A percentile compares a stretch with the other conserved stretches of the same genome.
Evolutionary conservation across 2,113 vertebrate genomes (phyloP).

Genomic region (Papio anubis): DNA sequence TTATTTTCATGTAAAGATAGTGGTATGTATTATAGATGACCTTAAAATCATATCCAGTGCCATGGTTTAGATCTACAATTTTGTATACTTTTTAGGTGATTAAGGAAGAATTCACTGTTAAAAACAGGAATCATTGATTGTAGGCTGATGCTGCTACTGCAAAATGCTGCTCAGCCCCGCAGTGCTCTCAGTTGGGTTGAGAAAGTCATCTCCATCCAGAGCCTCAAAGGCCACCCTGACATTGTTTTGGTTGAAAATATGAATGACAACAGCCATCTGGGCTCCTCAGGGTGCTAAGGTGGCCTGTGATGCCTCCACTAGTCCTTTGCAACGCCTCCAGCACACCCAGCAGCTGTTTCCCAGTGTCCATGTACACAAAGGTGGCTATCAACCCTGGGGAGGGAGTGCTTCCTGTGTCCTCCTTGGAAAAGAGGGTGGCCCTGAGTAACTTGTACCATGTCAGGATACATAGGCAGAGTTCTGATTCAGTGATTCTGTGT

Average conservation of each 20-base stretch:
- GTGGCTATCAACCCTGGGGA: no score
- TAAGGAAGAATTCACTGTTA: not conserved
- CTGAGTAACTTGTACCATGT: not conserved
- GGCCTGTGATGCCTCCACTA: accelerated
- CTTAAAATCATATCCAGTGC: not conserved
- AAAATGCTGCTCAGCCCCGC: not conserved
- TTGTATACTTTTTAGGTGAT: not conserved
- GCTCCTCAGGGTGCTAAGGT: not conserved
- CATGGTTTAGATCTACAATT: not conserved
- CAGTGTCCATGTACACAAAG: not conserved
- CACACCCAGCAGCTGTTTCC: not conserved
- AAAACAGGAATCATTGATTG: not conserved
- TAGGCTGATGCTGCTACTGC: no score
- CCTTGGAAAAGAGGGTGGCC: not conserved
- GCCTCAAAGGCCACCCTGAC: not conserved
- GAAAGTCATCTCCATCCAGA: not conserved
- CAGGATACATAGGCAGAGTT: not conserved
- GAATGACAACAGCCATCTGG: not conserved
- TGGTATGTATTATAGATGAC: not conserved
- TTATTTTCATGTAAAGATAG: not conserved
- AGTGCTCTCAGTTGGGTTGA: not conserved
- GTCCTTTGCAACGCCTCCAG: not conserved
- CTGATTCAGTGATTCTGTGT: not conserved
- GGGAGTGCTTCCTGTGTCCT: not conserved
- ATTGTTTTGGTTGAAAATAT: not conserved